A percentile compares a stretch with the other conserved stretches of the same genome.
These are phyloP conservation scores for Oscheius onirici DNA, from an alignment of 2,888 invertebrate species.

Conservation along the genomic window DNA sequence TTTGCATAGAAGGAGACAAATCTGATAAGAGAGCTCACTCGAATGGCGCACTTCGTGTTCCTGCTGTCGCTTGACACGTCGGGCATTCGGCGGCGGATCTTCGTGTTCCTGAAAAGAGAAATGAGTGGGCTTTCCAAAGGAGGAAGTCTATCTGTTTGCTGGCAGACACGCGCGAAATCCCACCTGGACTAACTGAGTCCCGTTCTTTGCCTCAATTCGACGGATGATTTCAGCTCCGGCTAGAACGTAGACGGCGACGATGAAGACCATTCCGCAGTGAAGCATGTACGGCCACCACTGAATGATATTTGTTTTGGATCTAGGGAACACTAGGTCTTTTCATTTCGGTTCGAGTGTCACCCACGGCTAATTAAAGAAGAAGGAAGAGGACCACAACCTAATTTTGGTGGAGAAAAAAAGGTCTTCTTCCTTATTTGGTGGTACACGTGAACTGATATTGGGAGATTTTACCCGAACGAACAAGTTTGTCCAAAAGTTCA, in stretches of 20 bases:
- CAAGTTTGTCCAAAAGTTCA: too few species aligned
- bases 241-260: constrained; percentile 57
- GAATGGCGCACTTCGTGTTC: constrained; percentile 26
- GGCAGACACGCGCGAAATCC: neutral
- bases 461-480: neutral
- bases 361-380: neutral
- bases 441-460: neutral
- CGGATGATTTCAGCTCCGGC: constrained; percentile 58
- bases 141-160: neutral
- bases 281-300: constrained; percentile 63
- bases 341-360: neutral
- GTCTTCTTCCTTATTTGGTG: constrained; percentile 12
- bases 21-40: constrained; percentile 27
- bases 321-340: neutral
- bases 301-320: too few species aligned
- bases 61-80: neutral
- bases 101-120: constrained; percentile 14
- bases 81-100: neutral
- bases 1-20: constrained; percentile 16
- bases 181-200: neutral
- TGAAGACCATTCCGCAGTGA: constrained; percentile 55
- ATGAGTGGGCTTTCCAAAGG: neutral
- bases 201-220: constrained; percentile 35
- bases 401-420: neutral
- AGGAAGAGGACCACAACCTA: neutral